phyloP scores from a whole-genome alignment of 2,113 vertebrate species.

The Phylloscopus whistleri region DNA sequence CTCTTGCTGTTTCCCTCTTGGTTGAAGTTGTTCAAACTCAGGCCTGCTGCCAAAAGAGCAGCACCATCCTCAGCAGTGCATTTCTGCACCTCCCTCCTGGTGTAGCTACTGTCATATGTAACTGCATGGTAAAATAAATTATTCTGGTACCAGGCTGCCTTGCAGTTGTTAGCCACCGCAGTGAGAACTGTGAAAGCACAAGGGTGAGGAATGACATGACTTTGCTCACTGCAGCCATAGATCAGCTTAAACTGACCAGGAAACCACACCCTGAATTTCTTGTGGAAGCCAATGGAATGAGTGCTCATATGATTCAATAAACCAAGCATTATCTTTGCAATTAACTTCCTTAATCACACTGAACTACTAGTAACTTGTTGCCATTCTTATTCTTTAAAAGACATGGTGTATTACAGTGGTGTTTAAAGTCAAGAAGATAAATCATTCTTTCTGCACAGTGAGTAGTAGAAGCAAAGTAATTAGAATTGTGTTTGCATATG shows the following conservation, averaged over 20 bases:
- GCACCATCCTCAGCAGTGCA: background rate
- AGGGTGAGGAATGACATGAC: background rate
- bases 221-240: background rate
- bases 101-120: background rate
- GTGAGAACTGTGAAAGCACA: background rate
- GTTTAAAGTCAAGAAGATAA: background rate
- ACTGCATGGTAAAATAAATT: background rate
- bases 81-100: background rate
- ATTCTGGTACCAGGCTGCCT: background rate
- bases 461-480: background rate
- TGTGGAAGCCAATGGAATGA: background rate
- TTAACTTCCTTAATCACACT: background rate
- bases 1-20: background rate
- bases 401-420: background rate
- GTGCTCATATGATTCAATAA: background rate
- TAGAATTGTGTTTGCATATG: background rate
- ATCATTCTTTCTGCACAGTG: background rate
- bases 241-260: background rate
- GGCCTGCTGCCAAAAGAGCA: background rate
- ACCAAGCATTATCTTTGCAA: background rate
- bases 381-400: background rate
- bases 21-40: background rate
- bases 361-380: background rate
- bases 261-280: background rate
- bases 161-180: background rate